Base-by-base conservation (phyloP, 1,140 invertebrate genomes). In the Zaprionus ornatus region DNA sequence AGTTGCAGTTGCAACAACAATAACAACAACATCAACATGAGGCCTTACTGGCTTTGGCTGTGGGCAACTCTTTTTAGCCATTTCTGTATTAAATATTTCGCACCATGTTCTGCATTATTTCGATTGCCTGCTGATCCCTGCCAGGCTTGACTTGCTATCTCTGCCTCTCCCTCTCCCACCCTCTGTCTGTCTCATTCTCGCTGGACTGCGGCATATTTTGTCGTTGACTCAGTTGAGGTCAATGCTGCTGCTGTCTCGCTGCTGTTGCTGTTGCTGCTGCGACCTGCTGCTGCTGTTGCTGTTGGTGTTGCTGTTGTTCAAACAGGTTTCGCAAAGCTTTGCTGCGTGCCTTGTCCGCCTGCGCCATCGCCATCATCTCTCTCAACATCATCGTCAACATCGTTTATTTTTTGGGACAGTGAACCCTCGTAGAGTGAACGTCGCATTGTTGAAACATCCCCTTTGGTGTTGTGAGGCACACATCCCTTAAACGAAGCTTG, bases 21-120 rank as follows among this genome's bases (percentile, higher is more conserved):
- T 45, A 67, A 23, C 9, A 57, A 27, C 21, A 27, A n/a, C 23
- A 57, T n/a, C 25, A 57, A 35, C 59, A 71, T 48, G 67, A 62
- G 62, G 9, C 9, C 61, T 57, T 85, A 78, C 37, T 15, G 15
- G 15, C 37, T 7, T 15, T 15, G 37, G 9, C 40, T 17, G n/a
- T 80, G 71, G 72, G 62, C 73, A 75, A 69, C 64, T 84, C 62
- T 70, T 62, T 37, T 82, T 71, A 67, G 75, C 52, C 79, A 83
- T 88, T 88, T 87, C 70, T 84, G 84, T 88, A 87, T 87, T 87
- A 88, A 88, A 90, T 90, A 88, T 90, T 88, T 88, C 84, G 84
- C 84, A 88, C 85, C 84, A 88, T 88, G 85, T 88, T 88, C 80
- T 88, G 84, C 84, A 88, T 88, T 88, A 84, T 90, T 88, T 87